phyloP scores from a whole-genome alignment of 2,797 vertebrate species.

The Lepilemur septentrionalis region DNA sequence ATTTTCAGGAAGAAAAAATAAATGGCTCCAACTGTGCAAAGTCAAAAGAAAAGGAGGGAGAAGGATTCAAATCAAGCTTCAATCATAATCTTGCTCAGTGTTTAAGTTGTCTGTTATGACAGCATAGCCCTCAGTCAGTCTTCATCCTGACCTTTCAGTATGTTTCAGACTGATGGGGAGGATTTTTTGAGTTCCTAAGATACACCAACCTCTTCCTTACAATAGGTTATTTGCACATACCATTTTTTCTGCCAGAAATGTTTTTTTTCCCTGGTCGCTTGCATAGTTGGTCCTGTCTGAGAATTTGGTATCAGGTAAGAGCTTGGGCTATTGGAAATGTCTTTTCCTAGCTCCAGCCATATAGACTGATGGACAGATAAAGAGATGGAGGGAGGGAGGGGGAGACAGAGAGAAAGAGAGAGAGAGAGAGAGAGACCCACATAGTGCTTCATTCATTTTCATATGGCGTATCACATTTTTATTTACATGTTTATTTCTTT shows the following conservation, averaged over 20 bases:
- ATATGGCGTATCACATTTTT: not conserved
- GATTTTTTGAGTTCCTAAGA: not conserved
- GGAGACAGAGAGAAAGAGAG: accelerated
- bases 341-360: not conserved
- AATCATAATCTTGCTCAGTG: not conserved
- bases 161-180: not conserved
- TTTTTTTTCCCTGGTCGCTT: not conserved
- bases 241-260: not conserved
- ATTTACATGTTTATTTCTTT: not conserved
- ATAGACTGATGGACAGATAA: not conserved
- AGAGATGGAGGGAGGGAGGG: not conserved
- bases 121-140: not conserved
- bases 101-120: not conserved
- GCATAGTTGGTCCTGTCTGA: not conserved
- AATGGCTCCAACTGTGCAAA: too few species aligned
- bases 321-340: not conserved
- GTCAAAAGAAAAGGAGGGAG: not conserved
- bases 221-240: not conserved
- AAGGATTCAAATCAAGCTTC: not conserved
- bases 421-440: not conserved
- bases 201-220: not conserved
- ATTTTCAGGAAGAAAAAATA: too few species aligned
- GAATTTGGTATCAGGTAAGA: not conserved
- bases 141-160: not conserved
- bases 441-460: not conserved